Base-by-base conservation (phyloP, 2,888 invertebrate genomes). In the Julus scanicus region DNA sequence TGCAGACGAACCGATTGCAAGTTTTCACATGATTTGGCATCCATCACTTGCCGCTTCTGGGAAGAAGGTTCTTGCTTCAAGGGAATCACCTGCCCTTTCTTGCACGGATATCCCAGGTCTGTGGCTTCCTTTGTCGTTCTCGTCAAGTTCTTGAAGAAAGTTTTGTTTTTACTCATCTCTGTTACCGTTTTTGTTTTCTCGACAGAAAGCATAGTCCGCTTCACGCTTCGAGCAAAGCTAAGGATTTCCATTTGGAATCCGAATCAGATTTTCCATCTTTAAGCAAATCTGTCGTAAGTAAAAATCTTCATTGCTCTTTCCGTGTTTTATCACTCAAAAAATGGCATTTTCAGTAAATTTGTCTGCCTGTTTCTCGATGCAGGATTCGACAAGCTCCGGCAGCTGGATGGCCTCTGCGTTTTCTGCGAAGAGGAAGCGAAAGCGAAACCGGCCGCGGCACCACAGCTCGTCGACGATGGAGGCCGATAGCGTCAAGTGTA, bases 41-140 rank as follows among this genome's bases (percentile, higher is more conserved):
- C 91, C 88, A 93, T 93, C 85, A 93, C 93, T 40, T 93, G 93
- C 90, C 90, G 92, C 53, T 93, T 93, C 90, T 93, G 93, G 93
- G 92, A 92, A 89, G 92, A 92, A 89, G 92, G 92, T 57, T 91
- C 92, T 88, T 93, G 93, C 90, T 92, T 93, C 90, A 93, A 93
- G 90, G 93, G 93, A 39, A 88, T 89, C 20, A 89, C 89, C 49
- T 89, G 89, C 49, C 89, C 89, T 49, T 89, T 89, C 84, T 57
- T 89, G 86, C 89, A 89, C 84, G 89, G 89, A 48, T 89, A 89
- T 86, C 89, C 88, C 40, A 89, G 88, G 89, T 89, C 86, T 20
- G 20, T 0, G n/a, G 20, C 20, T 11, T 48, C 29, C 29, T 29
- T 29, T 29, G 29, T 53, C 53, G 53, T 13, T 4, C 9, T 29